Conservation (phyloP, 2,797 vertebrate genomes). For the Denticeps clupeoides region DNA sequence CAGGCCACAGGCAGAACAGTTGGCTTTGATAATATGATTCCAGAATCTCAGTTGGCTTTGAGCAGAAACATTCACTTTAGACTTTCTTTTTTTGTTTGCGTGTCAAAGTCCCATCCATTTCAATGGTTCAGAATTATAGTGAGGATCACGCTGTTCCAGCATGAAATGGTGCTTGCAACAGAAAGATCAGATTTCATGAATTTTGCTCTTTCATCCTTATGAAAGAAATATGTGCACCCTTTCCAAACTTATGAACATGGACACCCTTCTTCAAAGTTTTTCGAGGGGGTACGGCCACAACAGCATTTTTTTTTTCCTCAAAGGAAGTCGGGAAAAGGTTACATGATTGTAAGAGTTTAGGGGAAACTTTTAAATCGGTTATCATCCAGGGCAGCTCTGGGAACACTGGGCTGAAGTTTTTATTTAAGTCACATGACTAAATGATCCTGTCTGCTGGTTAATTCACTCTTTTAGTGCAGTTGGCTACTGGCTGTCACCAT, state of each 20-base stretch:
- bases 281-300: neutral
- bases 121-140: conserved; percentile 53
- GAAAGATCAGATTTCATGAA: conserved; percentile 64
- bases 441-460: too few species aligned
- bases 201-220: conserved; percentile 66
- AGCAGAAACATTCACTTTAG: conserved; percentile 36
- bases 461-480: too few species aligned
- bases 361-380: too few species aligned
- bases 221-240: conserved; percentile 61
- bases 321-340: too few species aligned
- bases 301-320: conserved; percentile 1
- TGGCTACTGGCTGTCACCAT: too few species aligned
- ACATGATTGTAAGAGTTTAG: too few species aligned
- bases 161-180: conserved; percentile 62
- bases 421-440: too few species aligned
- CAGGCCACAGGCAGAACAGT: conserved; percentile 24
- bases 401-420: too few species aligned
- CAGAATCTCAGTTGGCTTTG: conserved; percentile 33
- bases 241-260: conserved; percentile 35
- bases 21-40: conserved; percentile 36
- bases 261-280: conserved; percentile 24
- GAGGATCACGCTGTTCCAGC: conserved; percentile 61
- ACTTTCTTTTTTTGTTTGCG: conserved; percentile 45
- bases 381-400: too few species aligned
- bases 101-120: conserved; percentile 59